Conservation (phyloP, 2,113 vertebrate species). For the Motacilla tschutschensis region DNA sequence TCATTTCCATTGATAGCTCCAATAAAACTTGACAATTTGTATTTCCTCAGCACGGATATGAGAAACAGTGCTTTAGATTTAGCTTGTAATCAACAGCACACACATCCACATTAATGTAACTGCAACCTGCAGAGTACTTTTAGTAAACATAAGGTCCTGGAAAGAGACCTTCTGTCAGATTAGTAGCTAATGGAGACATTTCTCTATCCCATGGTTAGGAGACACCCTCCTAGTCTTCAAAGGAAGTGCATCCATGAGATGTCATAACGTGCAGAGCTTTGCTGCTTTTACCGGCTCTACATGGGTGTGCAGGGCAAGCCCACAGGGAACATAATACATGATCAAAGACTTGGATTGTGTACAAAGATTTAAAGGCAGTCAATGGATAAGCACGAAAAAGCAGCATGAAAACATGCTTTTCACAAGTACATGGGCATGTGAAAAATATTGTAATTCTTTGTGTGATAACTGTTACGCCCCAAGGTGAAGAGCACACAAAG, state of each 20-base stretch:
- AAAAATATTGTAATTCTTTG: neutral
- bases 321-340: neutral
- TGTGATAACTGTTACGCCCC: neutral
- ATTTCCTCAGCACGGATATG: neutral
- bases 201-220: neutral
- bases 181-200: neutral
- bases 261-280: neutral
- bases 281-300: neutral
- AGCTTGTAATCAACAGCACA: neutral
- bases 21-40: neutral
- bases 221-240: neutral
- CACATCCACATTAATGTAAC: neutral
- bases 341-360: slow-evolving; percentile 41
- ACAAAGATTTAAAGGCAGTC: slow-evolving; percentile 36
- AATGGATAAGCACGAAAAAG: neutral
- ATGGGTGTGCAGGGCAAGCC: slow-evolving; percentile 18
- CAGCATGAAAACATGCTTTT: slow-evolving; percentile 12
- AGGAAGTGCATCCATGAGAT: neutral
- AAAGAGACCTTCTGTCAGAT: neutral
- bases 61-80: neutral
- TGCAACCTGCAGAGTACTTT: neutral
- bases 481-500: neutral
- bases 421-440: neutral
- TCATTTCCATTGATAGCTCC: neutral
- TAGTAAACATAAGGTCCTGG: neutral